phyloP scores from a whole-genome alignment of 2,888 invertebrate genomes.

The Caenorhabditis auriculariae region DNA sequence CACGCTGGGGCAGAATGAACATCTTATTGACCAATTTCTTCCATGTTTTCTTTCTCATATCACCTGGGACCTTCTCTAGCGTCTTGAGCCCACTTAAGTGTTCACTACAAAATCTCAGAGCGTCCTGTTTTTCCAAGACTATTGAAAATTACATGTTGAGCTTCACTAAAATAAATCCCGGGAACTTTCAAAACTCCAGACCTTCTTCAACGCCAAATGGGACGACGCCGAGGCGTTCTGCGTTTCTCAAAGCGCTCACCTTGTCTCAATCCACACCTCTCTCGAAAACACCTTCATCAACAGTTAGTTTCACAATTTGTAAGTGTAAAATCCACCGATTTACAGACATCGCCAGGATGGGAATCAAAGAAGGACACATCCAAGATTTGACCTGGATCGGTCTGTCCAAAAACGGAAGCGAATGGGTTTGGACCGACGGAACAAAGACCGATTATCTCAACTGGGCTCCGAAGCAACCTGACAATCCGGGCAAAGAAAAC shows the following conservation, averaged over 20 bases:
- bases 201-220: slow-evolving; percentile 16
- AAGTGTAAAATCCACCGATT: too few relatives aligned
- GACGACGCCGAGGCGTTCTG: slow-evolving; percentile 27
- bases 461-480: slow-evolving; percentile 1
- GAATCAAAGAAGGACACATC: neutral
- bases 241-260: slow-evolving; percentile 15
- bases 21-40: too few relatives aligned
- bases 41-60: too few relatives aligned
- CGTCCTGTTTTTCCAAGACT: too few relatives aligned
- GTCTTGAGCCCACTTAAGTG: too few relatives aligned
- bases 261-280: slow-evolving; percentile 18
- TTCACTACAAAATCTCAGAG: too few relatives aligned
- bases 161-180: too few relatives aligned
- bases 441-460: neutral
- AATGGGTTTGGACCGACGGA: slow-evolving; percentile 1
- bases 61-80: too few relatives aligned
- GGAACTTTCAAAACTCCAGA: neutral
- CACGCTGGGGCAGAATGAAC: too few relatives aligned
- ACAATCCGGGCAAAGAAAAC: neutral
- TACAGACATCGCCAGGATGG: neutral
- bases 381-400: neutral
- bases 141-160: too few relatives aligned
- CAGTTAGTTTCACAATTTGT: too few relatives aligned
- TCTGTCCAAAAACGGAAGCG: neutral
- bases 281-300: slow-evolving; percentile 29